Percentiles rank a stretch among this genome's conserved stretches.
These are phyloP conservation scores for Zeuzera pyrina DNA, from an alignment of 2,888 invertebrate genomes.

Conservation along the genomic window DNA sequence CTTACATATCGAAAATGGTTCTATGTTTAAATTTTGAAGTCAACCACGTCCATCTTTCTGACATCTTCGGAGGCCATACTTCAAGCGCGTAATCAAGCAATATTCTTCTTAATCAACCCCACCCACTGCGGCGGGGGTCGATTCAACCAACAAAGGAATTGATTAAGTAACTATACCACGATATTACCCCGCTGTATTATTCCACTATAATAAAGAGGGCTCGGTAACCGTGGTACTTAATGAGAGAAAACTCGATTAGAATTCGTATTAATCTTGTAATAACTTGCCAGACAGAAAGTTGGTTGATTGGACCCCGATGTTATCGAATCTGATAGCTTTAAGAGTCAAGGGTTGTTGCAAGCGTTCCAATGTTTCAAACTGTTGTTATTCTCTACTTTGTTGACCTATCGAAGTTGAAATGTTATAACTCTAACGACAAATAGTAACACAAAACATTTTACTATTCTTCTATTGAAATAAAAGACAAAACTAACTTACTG, in stretches of 20 bases:
- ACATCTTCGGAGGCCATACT: conserved; percentile 48
- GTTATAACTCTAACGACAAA: too few species aligned
- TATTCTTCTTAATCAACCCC: conserved; percentile 73
- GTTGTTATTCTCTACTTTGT: too few species aligned
- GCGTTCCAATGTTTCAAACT: too few species aligned
- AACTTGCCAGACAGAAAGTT: conserved; percentile 49
- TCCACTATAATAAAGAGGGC: conserved; percentile 69
- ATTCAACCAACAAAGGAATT: conserved; percentile 70
- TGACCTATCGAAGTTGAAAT: too few species aligned
- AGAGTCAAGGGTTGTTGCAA: too few species aligned
- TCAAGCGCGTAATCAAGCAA: conserved; percentile 69
- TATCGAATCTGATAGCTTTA: conserved; percentile 12
- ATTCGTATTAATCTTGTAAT: conserved; percentile 69
- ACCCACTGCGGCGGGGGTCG: conserved; percentile 62
- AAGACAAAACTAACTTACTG: too few species aligned
- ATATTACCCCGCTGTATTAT: conserved; percentile 69
- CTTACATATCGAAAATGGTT: too few species aligned
- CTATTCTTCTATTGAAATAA: too few species aligned
- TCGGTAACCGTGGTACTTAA: conserved; percentile 68
- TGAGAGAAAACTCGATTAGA: conserved; percentile 72
- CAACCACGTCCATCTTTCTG: conserved; percentile 17
- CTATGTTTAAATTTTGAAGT: conserved; percentile 27
- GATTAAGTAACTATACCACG: conserved; percentile 71
- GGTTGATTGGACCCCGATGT: conserved; percentile 37
- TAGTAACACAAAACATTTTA: too few species aligned